These are phyloP conservation scores for Ctenopoma kingsleyae DNA, from an alignment of 2,797 vertebrate genomes.

Conservation along the genomic window DNA sequence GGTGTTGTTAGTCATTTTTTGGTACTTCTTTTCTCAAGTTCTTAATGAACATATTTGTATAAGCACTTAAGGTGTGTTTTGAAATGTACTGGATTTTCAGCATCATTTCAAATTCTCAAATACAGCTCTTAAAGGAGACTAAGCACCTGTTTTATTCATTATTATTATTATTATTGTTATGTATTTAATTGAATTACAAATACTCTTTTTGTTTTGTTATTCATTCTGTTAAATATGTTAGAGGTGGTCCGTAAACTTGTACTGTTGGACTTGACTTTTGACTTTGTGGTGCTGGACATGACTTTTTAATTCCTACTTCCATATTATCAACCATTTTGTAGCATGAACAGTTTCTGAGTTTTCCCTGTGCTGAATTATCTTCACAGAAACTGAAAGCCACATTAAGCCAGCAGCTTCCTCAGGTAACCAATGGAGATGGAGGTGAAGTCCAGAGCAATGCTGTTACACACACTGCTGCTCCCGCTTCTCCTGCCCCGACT, in stretches of 20 bases:
- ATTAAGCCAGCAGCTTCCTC: conserved; percentile 93
- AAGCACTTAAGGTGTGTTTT: background rate
- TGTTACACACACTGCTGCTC: conserved; percentile 87
- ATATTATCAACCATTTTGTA: background rate
- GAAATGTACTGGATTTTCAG: background rate
- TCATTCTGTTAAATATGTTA: too few relatives aligned
- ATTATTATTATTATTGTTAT: too few relatives aligned
- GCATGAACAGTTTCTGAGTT: background rate
- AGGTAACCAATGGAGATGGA: conserved; percentile 93
- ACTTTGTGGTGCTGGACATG: too few relatives aligned
- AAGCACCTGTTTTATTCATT: background rate
- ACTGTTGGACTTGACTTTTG: too few relatives aligned
- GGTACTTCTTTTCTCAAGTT: background rate
- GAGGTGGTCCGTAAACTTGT: too few relatives aligned
- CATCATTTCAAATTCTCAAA: background rate
- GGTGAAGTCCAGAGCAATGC: conserved; percentile 90
- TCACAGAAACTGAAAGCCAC: conserved; percentile 91
- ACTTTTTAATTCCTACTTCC: background rate
- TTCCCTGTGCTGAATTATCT: conserved; percentile 19
- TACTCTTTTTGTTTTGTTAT: too few relatives aligned
- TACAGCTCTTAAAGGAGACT: too few relatives aligned
- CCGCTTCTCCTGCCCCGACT: conserved; percentile 79
- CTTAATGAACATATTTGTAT: background rate
- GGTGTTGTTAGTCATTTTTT: conserved; percentile 4
- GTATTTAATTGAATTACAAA: too few relatives aligned